Base-by-base conservation (phyloP, 2,797 vertebrate species). In the Crenuchus spilurus region DNA sequence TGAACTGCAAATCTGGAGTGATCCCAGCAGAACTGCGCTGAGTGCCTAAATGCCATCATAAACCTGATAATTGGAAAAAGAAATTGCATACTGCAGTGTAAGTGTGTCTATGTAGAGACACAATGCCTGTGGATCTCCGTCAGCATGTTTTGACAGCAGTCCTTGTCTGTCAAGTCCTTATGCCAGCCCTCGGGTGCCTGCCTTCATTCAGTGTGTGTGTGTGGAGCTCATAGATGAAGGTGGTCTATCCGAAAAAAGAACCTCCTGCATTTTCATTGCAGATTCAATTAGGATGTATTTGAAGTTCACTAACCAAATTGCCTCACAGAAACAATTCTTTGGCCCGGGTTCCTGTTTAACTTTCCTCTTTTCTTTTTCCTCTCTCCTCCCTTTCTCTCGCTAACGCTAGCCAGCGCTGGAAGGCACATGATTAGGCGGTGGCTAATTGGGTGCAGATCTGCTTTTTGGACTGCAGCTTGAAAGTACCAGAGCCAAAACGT, bases 381-480 rank as follows among this genome's bases (percentile, higher is more conserved):
- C 39, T 60, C 41, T 72, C 31, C 55, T 71, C 33, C 16, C 42
- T 60, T 57, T 39, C 39, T 16, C 46, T 58, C 16, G 37, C 77
- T 67, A 84, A 88, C 83, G 69, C 84, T 84, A 86, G 85, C 88
- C 90, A 90, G 81, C 73, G 75, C 87, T 52, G 55, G 73, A 63
- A 85, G 85, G 86, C 83, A 84, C 81, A 82, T 90, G 87, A 90
- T 90, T 90, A 87, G 85, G 76, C 77, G 69, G 67, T 72, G 72
- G 80, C 87, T 92, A 91, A 92, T 91, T 91, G 89, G 87, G 88
- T 88, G 90, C 90, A 92, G 89, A 91, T 90, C 87, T 77, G 74
- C 80, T 88, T 85, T 86, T 88, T 92, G 87, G 88, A 90, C 83
- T 62, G 30, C 83, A 71, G 61, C 72, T 0, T n/a, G 18, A 22